A percentile compares a stretch with the other conserved stretches of the same genome.
Evolutionary conservation across 2,113 vertebrate genomes (phyloP).

Genomic region (Amphiprion ocellaris): DNA sequence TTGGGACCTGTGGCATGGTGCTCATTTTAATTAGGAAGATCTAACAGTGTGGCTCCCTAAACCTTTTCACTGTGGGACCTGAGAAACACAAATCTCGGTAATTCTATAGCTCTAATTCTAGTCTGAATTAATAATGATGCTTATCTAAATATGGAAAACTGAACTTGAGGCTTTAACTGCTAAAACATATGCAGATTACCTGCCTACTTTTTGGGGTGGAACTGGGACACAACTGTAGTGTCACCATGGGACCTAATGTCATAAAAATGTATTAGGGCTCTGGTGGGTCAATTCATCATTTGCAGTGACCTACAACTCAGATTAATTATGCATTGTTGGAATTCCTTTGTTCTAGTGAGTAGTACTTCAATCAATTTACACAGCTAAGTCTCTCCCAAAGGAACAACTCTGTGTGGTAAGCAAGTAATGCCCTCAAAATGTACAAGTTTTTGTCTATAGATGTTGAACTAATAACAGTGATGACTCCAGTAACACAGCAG

Average conservation of each 20-base stretch:
- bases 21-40: conserved; percentile 53
- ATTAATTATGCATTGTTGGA: conserved; percentile 26
- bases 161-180: not conserved
- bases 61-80: conserved; percentile 7
- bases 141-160: not conserved
- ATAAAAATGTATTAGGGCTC: conserved; percentile 2
- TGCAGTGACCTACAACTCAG: conserved; percentile 32
- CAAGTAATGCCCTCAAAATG: conserved; percentile 16
- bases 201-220: conserved; percentile 19
- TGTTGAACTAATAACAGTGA: conserved; percentile 1
- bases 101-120: not conserved
- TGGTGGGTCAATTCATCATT: conserved; percentile 41
- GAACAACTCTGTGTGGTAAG: conserved; percentile 12
- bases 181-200: conserved; percentile 7
- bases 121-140: not conserved
- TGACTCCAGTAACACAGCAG: too few species aligned
- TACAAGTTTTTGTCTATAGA: conserved; percentile 4
- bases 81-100: not conserved
- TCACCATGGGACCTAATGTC: conserved; percentile 14
- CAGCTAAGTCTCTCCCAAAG: conserved; percentile 10
- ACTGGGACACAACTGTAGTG: conserved; percentile 34
- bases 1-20: conserved; percentile 9
- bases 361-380: conserved; percentile 1
- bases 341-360: conserved; percentile 13
- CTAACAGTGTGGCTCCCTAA: not conserved